Conservation (phyloP, 1,140 invertebrate genomes). For the Anoplophora glabripennis region DNA sequence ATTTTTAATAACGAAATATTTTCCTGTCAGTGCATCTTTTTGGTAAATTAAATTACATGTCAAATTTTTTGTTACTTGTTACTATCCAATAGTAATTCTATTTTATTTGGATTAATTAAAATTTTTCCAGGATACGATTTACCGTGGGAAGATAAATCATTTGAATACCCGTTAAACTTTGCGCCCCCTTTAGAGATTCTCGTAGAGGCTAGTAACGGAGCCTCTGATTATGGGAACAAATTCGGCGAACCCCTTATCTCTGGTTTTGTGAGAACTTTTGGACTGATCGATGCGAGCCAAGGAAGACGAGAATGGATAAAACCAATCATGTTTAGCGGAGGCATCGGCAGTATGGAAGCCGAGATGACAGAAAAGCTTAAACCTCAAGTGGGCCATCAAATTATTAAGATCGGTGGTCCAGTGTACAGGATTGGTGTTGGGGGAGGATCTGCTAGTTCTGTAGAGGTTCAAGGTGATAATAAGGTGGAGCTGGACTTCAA, state of each 20-base stretch:
- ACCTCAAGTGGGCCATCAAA: slow-evolving; percentile 75
- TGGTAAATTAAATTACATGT: no score
- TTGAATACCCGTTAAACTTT: slow-evolving; percentile 84
- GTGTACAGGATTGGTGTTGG: slow-evolving; percentile 97
- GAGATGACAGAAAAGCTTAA: slow-evolving; percentile 70
- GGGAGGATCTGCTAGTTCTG: slow-evolving; percentile 92
- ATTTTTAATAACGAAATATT: no score
- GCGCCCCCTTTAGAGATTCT: slow-evolving; percentile 83
- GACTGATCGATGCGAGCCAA: slow-evolving; percentile 63
- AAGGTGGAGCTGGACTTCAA: slow-evolving; percentile 87
- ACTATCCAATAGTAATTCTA: no score
- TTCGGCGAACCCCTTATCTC: slow-evolving; percentile 94
- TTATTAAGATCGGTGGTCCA: slow-evolving; percentile 94
- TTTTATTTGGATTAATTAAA: no score
- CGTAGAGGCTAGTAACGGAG: slow-evolving; percentile 95
- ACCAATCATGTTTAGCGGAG: slow-evolving; percentile 98
- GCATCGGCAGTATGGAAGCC: slow-evolving; percentile 87
- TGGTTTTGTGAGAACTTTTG: slow-evolving; percentile 92
- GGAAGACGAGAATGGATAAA: slow-evolving; percentile 92
- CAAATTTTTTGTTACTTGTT: no score
- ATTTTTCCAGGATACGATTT: slow-evolving; percentile 71
- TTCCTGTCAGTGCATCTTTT: no score
- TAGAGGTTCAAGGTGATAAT: slow-evolving; percentile 88
- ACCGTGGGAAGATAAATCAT: slow-evolving; percentile 81
- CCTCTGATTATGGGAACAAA: slow-evolving; percentile 98